Percentiles rank a stretch among this genome's conserved stretches.
These are phyloP conservation scores for Desmophyllum pertusum DNA, from an alignment of 92 coral and sea anemone genomes.

Conservation along the genomic window DNA sequence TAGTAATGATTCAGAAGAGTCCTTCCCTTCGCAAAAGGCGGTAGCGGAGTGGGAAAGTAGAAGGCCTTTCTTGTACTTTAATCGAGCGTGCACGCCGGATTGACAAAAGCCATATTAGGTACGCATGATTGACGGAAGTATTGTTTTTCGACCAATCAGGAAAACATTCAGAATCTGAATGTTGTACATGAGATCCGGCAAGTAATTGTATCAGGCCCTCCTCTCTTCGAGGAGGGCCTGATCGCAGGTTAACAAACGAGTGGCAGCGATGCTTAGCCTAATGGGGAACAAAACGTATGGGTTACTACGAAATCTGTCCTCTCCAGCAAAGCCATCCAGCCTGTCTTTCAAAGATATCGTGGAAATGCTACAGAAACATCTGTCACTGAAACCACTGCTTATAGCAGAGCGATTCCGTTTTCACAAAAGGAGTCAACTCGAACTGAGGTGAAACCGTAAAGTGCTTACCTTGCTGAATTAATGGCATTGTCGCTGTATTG, in stretches of 20 bases:
- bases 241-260: constrained; percentile 7
- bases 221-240: too few species aligned
- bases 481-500: constrained; percentile 59
- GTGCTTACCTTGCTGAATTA: constrained; percentile 55
- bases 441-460: constrained; percentile 63
- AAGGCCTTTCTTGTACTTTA: too few species aligned
- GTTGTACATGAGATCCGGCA: too few species aligned
- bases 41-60: too few species aligned
- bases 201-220: too few species aligned
- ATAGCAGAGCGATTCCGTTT: constrained; percentile 67
- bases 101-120: too few species aligned
- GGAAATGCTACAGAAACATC: constrained; percentile 42
- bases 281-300: constrained; percentile 55
- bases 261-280: constrained; percentile 27
- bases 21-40: too few species aligned
- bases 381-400: constrained; percentile 59
- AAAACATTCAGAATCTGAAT: too few species aligned
- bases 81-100: too few species aligned
- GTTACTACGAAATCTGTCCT: constrained; percentile 35
- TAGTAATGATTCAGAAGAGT: too few species aligned
- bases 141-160: too few species aligned
- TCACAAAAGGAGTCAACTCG: constrained; percentile 59
- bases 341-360: constrained; percentile 38
- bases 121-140: too few species aligned
- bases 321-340: constrained; percentile 49